phyloP scores from a whole-genome alignment of 2,888 invertebrate genomes.

The Timema podura region DNA sequence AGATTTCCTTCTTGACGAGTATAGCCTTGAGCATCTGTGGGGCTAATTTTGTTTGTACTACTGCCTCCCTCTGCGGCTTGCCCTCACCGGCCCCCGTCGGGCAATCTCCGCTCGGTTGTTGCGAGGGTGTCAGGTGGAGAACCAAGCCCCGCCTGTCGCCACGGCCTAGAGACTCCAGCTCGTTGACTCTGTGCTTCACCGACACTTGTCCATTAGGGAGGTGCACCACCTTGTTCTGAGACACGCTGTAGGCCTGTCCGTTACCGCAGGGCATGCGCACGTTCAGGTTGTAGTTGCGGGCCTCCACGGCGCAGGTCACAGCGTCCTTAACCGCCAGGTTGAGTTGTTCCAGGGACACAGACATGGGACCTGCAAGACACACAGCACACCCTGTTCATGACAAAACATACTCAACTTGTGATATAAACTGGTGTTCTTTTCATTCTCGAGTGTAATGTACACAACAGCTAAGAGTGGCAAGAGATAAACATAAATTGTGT shows the following conservation, averaged over 20 bases:
- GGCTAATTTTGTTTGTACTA: slow-evolving; percentile 40
- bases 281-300: slow-evolving; percentile 38
- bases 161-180: slow-evolving; percentile 55
- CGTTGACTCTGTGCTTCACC: slow-evolving; percentile 68
- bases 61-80: slow-evolving; percentile 44
- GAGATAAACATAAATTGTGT: too few species aligned
- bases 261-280: slow-evolving; percentile 81
- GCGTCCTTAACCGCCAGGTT: slow-evolving; percentile 36
- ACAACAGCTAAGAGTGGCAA: too few species aligned
- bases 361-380: slow-evolving; percentile 50
- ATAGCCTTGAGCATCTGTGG: slow-evolving; percentile 38
- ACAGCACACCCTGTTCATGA: too few species aligned
- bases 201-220: slow-evolving; percentile 58
- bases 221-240: slow-evolving; percentile 84
- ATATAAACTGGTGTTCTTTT: too few species aligned
- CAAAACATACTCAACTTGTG: too few species aligned
- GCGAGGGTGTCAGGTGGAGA: slow-evolving; percentile 50
- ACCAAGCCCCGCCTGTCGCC: slow-evolving; percentile 47
- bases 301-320: slow-evolving; percentile 30
- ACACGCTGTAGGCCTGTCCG: slow-evolving; percentile 83
- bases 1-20: slow-evolving; percentile 57
- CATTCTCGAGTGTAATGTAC: too few species aligned
- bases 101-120: slow-evolving; percentile 50
- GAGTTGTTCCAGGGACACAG: slow-evolving; percentile 65
- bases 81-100: slow-evolving; percentile 40